Base-by-base conservation (phyloP, 2,113 vertebrate species). In the Mesocricetus auratus region DNA sequence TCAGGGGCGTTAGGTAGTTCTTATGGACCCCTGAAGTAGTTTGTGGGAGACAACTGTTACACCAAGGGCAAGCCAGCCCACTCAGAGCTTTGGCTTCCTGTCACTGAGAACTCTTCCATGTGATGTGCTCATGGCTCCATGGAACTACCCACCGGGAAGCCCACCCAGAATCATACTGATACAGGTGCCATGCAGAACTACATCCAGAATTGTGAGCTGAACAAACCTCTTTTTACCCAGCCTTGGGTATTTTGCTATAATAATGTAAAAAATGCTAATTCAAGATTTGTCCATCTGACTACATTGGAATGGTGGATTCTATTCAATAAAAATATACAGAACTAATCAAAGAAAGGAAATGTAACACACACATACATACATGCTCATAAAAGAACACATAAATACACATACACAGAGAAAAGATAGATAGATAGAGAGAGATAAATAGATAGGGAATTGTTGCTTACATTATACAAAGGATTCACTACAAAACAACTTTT, bases 401-500 rank as follows among this genome's bases (percentile, higher is more conserved):
- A n/a, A 42, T 5, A 83, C 24, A 45, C 39, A 71, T 4, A 77
- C 16, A 87, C 5, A 86, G 19, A 82, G 0, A 71, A 8, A 53
- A 79, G 75, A 24, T 53, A 53, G 50, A 56, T 56, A 56, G 53
- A 56, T 56, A 56, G 53, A 56, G 53, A 56, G 12, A 56, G 53
- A 56, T 3, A 90, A 1, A 64, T 13, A 75, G 50, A 31, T 53
- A 94, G 94, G 11, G 3, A 8, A 78, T 71, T 58, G 58, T 31
- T 69, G n/a, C 56, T 95, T 47, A 90, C 90, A 97, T 81, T 77
- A 85, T 50, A 73, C 36, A 56, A 93, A 82, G 39, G 94, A 77
- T 60, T 36, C 19, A 58, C 24, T 91, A 69, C 1, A 93, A 89
- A 86, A 77, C 58, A 85, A 53, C 79, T 82, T 24, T 29, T 60